A percentile compares a stretch with the other conserved stretches of the same genome.
Evolutionary conservation across 1,140 invertebrate species (phyloP).

Genomic region (Drosophila eugracilis): DNA sequence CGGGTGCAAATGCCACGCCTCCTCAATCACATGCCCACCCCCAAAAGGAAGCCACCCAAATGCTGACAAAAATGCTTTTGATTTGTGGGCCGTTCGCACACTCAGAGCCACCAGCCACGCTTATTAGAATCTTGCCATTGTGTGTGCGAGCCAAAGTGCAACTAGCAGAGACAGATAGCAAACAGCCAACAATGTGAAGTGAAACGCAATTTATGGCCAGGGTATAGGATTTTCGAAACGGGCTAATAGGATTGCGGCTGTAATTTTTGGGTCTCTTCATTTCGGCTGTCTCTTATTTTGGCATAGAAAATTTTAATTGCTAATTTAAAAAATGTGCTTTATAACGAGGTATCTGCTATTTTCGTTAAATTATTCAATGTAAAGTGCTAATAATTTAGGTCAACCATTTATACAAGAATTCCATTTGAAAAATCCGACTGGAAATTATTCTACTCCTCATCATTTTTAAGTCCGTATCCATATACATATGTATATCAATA

Average conservation of each 20-base stretch:
- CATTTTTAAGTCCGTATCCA: no score
- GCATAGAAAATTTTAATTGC: no score
- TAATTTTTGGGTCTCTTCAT: conserved; percentile 30
- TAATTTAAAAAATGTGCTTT: no score
- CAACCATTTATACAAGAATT: no score
- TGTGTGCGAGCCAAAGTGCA: conserved; percentile 42
- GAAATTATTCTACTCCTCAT: no score
- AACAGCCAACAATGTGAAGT: conserved; percentile 22
- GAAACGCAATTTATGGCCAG: conserved; percentile 52
- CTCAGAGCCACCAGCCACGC: conserved; percentile 7
- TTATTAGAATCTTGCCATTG: conserved; percentile 49
- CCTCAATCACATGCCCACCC: not conserved
- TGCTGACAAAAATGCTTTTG: conserved; percentile 51
- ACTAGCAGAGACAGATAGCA: conserved; percentile 39
- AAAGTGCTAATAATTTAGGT: no score
- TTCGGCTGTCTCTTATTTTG: conserved; percentile 1
- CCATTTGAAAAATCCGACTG: no score
- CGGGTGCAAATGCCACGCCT: conserved; percentile 12
- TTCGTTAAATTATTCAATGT: no score
- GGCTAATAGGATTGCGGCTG: conserved; percentile 62
- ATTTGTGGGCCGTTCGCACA: conserved; percentile 30
- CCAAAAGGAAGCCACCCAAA: conserved; percentile 32
- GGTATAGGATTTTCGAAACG: not conserved
- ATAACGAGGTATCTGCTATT: no score
- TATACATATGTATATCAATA: no score